Conservation (phyloP, 1,140 invertebrate genomes). For the Tetramorium simillimum region DNA sequence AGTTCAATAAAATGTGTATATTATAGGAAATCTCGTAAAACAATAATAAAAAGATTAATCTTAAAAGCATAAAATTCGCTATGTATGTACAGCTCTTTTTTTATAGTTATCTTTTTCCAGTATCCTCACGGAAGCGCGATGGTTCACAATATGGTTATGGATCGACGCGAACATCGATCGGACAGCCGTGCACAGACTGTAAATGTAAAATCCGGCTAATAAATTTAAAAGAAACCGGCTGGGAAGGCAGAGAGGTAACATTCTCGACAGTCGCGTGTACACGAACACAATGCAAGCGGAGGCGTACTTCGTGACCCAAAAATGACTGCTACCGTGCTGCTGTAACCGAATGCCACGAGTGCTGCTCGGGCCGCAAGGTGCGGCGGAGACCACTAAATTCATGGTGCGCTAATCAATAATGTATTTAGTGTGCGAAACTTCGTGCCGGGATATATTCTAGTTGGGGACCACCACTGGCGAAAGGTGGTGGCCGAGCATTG, state of each 20-base stretch:
- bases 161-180: not conserved
- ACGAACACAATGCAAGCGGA: not conserved
- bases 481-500: slow-evolving; percentile 28
- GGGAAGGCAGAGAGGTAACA: not conserved
- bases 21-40: not conserved
- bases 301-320: slow-evolving; percentile 35
- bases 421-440: slow-evolving; percentile 62
- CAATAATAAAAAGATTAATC: not conserved
- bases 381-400: slow-evolving; percentile 52
- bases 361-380: slow-evolving; percentile 5
- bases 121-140: not conserved
- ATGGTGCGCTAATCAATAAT: slow-evolving; percentile 67
- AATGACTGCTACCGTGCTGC: slow-evolving; percentile 1
- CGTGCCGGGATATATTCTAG: slow-evolving; percentile 59
- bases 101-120: not conserved
- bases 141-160: not conserved
- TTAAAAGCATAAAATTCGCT: not conserved
- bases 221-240: not conserved
- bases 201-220: not conserved
- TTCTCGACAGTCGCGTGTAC: not conserved
- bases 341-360: slow-evolving; percentile 8
- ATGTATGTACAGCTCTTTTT: too few relatives aligned
- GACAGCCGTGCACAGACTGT: not conserved
- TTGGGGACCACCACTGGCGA: not conserved
- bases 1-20: not conserved